Base-by-base conservation (phyloP, 1,140 invertebrate genomes). In the Agrilus planipennis region DNA sequence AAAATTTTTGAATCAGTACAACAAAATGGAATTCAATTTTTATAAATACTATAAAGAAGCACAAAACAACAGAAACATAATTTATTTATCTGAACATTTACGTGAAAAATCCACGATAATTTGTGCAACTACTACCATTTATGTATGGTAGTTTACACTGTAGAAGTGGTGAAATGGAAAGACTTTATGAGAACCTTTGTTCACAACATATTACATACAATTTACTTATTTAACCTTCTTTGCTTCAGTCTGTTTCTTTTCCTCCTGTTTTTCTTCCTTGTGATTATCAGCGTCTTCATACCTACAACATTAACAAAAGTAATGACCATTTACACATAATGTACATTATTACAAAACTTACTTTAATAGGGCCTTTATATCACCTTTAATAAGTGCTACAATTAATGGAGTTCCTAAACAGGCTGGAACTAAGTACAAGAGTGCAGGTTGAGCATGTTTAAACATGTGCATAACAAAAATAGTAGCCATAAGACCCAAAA, bases 381-480 rank as follows among this genome's bases (percentile, higher is more conserved):
- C 95, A 44, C 95, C 94, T 58, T 84, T 84, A 2, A 96, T 55
- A 16, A 94, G 60, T 10, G 94, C 93, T 1, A 97, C 62, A 4
- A 80, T 56, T 2, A 96, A 58, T 3, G 96, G 95, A 23, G 88
- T 82, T 35, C 81, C 84, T 46, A 97, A 67, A 69, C 96, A 99
- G 7, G 89, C 85, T 14, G 96, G 96, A 41, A 99, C 95, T 36
- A 99, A 70, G 63, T 99, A 99, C 21, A 99, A 64, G 17, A 99
- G 68, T 42, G 96, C 96, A 1, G 96, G 96, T 73, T 99, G 89
- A n/a, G 93, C 93, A 68, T 97, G 92, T 63, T 95, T 93, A 67
- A 94, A 99, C 34, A 93, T 73, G 67, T 98, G 92, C 92, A 99
- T 98, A 29, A 99, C 87, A 44, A 92, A 74, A 59, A 99, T 96